Base-by-base conservation (phyloP, 2,888 invertebrate genomes). In the Anticlea derivata region DNA sequence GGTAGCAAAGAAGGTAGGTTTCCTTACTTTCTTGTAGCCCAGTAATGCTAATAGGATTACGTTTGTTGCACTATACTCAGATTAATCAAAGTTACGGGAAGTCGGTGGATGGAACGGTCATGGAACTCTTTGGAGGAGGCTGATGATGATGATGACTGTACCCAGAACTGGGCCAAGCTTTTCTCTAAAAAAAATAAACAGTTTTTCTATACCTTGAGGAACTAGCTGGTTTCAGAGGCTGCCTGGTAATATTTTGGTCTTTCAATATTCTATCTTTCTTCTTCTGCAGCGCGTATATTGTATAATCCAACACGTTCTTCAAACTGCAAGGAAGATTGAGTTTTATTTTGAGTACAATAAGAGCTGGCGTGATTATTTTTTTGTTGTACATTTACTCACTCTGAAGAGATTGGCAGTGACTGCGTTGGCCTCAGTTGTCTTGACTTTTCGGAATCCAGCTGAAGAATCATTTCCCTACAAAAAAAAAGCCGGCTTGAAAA, bases 351-450 rank as follows among this genome's bases (percentile, higher is more conserved):
- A 31, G 12, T 2, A 8, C 12, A 5, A 11, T 8, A 30, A 2
- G 13, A 31, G 7, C 22, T 41, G 24, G 2, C 4, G 1, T 13
- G n/a, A 20, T 37, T 12, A 7, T 12, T 37, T 2, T 7, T 2
- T 17, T 17, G 17, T 17, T 17, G n/a, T n/a, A n/a, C 0, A 22
- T 29, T 13, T 13, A 59, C 61, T 20, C 12, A 61, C 61, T 60
- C 62, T 38, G 62, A 56, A 33, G 60, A 58, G 8, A 88, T 81
- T 7, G 91, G 91, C 50, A 91, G 66, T 6, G 91, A 91, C 56
- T 86, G 87, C 11, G 91, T 91, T 1, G 89, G 83, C 61, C 91
- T 77, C 30, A 91, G 68, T 50, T 85, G 81, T 65, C 90, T 78
- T 23, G 86, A 80, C 56, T 86, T 83, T 57, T 90, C 91, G 48